These are phyloP conservation scores for Styela plicata DNA, from an alignment of 23 tunicate species.

Conservation along the genomic window DNA sequence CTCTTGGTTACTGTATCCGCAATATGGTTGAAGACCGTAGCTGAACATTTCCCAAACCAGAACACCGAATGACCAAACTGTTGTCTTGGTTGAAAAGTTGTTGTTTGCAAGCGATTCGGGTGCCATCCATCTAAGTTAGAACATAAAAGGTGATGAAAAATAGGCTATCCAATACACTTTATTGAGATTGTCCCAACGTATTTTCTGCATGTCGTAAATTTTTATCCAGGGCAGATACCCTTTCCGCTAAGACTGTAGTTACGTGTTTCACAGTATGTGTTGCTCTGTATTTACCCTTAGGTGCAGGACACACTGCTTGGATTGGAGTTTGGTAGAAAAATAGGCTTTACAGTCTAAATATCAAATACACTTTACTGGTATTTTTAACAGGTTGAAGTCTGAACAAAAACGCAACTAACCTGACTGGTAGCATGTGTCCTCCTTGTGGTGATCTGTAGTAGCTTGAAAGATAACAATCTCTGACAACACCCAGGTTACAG, in stretches of 20 bases:
- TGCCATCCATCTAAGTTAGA: slow-evolving; percentile 88
- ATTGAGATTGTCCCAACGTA: too few species aligned
- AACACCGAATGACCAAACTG: slow-evolving; percentile 96
- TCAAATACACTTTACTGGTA: too few species aligned
- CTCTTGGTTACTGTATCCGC: slow-evolving; percentile 97
- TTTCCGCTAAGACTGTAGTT: too few species aligned
- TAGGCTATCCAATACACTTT: neutral
- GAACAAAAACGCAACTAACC: too few species aligned
- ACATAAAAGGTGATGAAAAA: neutral
- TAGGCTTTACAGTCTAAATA: too few species aligned
- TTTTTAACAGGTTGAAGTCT: too few species aligned
- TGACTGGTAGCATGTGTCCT: slow-evolving; percentile 87
- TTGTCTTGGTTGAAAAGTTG: slow-evolving; percentile 65
- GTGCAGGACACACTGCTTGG: too few species aligned
- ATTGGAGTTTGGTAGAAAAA: too few species aligned
- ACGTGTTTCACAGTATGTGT: too few species aligned
- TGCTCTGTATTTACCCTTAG: too few species aligned
- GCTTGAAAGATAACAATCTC: slow-evolving; percentile 79
- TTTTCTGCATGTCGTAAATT: too few species aligned
- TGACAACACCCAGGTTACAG: slow-evolving; percentile 78
- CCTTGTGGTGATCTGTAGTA: slow-evolving; percentile 93
- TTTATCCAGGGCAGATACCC: too few species aligned
- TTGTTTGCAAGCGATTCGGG: slow-evolving; percentile 74
- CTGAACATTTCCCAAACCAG: slow-evolving; percentile 89
- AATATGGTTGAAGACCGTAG: slow-evolving; percentile 90